Base-by-base conservation (phyloP, 2,113 vertebrate genomes). In the Salvelinus sp. region DNA sequence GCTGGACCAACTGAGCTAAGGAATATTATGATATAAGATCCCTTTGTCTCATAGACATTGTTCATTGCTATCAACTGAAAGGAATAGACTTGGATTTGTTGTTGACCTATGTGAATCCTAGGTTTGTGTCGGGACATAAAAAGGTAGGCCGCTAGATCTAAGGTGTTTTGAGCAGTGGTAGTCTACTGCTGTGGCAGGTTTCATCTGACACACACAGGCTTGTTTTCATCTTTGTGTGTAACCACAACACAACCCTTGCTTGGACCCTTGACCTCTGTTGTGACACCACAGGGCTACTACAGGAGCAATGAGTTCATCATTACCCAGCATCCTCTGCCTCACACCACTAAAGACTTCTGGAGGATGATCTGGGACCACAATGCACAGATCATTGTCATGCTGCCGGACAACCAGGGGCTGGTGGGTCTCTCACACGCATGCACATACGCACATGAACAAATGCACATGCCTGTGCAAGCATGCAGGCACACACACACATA, bases 281-380 rank as follows among this genome's bases (percentile, higher is more conserved):
- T 77, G 25, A 54, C 64, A 57, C 76, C 82, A 58, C 91, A 98
- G 97, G 96, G 97, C 81, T 97, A 97, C 90, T 95, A 95, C 86
- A 92, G 95, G 82, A 97, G 96, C 88, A 98, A 98, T 16, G 96
- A 97, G 91, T 98, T 97, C 88, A 98, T 98, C 88, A 96, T 98
- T 88, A 98, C 96, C 80, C 97, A 98, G 91, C 97, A 98, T 84
- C 97, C 97, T 20, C 90, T 98, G 93, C 97, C 96, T 74, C 96
- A 98, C 68, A 98, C 96, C 0, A 98, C 95, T 81, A 97, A 96
- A 90, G 97, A 98, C 83, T 98, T 98, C 92, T 98, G 97, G 97
- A 90, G 96, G 86, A 98, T 98, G 97, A 98, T 98, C 85, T 98
- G 97, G 97, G 96, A 98, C 90, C 97, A 98, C 83, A 98, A 98